Conservation (phyloP, 2,113 vertebrate species). For the Syrmaticus mikado region DNA sequence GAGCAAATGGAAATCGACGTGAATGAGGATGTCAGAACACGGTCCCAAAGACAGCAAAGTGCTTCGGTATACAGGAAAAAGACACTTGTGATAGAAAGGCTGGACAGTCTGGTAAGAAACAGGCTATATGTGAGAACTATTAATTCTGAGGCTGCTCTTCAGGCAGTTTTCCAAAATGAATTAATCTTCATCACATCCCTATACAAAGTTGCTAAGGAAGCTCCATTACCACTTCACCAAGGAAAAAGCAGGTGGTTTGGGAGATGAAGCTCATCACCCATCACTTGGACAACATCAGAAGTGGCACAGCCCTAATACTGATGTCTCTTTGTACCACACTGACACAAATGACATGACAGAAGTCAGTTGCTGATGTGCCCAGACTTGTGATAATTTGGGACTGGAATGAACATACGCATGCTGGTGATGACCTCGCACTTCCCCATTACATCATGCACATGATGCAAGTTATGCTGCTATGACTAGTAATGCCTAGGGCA, state of each 20-base stretch:
- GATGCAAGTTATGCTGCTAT: not conserved
- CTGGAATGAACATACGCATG: not conserved
- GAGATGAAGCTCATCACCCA: not conserved
- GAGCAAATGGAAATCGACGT: not conserved
- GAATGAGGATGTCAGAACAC: not conserved
- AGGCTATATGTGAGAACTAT: not conserved
- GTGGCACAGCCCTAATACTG: not conserved
- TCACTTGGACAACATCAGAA: not conserved
- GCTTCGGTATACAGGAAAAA: not conserved
- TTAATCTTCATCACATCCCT: not conserved
- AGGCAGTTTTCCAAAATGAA: constrained; percentile 5
- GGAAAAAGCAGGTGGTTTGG: not conserved
- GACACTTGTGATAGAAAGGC: constrained; percentile 12
- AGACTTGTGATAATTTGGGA: not conserved
- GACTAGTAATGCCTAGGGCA: not conserved
- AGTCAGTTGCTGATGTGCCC: not conserved
- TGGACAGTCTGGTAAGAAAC: constrained; percentile 9
- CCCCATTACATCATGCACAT: not conserved
- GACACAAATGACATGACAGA: not conserved
- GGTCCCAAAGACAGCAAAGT: not conserved
- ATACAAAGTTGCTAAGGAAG: not conserved
- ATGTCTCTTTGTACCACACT: not conserved
- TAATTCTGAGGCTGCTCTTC: not conserved
- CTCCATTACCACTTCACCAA: not conserved
- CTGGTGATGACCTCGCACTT: not conserved